Evolutionary conservation across 37 sponge, comb jelly and placozoan genomes (phyloP).

Genomic region (Mnemiopsis leidyi): DNA sequence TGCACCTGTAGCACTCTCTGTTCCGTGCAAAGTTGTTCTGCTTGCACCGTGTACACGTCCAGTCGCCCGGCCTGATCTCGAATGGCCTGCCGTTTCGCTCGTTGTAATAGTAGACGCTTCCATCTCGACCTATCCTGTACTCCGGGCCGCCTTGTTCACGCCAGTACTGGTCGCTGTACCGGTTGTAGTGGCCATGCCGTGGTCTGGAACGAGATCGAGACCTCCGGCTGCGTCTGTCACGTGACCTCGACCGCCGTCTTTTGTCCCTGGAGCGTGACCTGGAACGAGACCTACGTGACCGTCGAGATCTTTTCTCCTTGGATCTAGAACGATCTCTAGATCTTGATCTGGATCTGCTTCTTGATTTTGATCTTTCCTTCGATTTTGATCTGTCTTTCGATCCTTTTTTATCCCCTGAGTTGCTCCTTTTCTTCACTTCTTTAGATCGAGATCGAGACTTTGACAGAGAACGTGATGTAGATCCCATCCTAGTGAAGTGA

Average conservation of each 20-base stretch:
- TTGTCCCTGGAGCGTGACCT: not conserved
- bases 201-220: not conserved
- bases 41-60: constrained; percentile 47
- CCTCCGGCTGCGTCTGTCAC: not conserved
- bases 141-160: constrained; percentile 48
- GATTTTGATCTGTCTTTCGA: not conserved
- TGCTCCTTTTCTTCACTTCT: not conserved
- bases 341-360: not conserved
- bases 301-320: not conserved
- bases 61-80: constrained; percentile 59
- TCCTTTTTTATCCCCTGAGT: not conserved
- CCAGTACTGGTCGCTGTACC: constrained; percentile 42
- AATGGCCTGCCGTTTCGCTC: not conserved
- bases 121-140: constrained; percentile 30
- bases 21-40: constrained; percentile 63
- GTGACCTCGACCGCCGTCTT: not conserved
- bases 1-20: constrained; percentile 46
- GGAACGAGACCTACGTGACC: not conserved
- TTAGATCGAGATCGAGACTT: not conserved
- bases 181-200: not conserved
- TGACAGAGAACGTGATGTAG: not conserved
- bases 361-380: not conserved
- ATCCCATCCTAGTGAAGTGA: not conserved
- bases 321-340: not conserved
- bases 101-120: constrained; percentile 36